Conservation (phyloP, 2,888 invertebrate genomes). For the Hydroisotoma schaefferi region DNA sequence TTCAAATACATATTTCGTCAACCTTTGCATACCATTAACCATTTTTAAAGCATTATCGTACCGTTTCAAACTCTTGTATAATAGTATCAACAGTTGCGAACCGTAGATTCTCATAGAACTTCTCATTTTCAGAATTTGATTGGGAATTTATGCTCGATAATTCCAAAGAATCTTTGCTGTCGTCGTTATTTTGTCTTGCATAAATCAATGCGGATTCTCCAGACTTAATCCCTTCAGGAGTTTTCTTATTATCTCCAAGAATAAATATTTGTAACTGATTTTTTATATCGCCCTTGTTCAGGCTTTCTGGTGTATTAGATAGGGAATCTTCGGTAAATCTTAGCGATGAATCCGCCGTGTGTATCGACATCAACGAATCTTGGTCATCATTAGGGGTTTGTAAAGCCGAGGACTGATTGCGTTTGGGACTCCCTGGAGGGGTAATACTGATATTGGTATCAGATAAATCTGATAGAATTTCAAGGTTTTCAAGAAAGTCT, state of each 20-base stretch:
- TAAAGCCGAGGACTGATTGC: slow-evolving; percentile 9
- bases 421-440: slow-evolving; percentile 19
- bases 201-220: slow-evolving; percentile 20
- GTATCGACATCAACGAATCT: slow-evolving; percentile 14
- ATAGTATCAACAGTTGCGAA: slow-evolving; percentile 40
- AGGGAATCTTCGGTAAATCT: slow-evolving; percentile 21
- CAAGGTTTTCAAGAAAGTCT: slow-evolving; percentile 36
- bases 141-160: slow-evolving; percentile 1
- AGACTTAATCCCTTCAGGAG: slow-evolving; percentile 3
- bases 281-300: too few species aligned
- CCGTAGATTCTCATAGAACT: slow-evolving; percentile 38
- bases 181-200: too few species aligned
- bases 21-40: background rate
- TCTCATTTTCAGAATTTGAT: background rate
- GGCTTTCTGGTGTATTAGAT: slow-evolving; percentile 21
- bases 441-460: slow-evolving; percentile 28
- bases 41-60: slow-evolving; percentile 13
- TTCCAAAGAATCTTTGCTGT: slow-evolving; percentile 29
- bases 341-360: background rate
- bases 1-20: background rate
- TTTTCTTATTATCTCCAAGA: slow-evolving; percentile 17
- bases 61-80: slow-evolving; percentile 42
- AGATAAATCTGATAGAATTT: slow-evolving; percentile 36
- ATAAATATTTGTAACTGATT: slow-evolving; percentile 32
- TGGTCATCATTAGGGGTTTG: background rate